Conservation (phyloP, 2,888 invertebrate genomes). For the Eristalis tenax region DNA sequence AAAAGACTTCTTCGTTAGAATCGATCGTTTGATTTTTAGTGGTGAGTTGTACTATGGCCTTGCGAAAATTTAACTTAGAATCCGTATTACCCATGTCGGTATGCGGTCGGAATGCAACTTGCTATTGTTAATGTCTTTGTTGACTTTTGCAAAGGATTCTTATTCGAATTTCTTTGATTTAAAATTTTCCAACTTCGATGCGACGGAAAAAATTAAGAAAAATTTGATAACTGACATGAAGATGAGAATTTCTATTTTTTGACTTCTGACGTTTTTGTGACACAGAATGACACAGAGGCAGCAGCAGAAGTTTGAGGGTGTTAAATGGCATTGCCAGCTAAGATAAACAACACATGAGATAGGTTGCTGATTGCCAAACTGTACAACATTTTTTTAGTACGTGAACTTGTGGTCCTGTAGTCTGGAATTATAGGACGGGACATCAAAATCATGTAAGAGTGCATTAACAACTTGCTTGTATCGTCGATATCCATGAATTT, state of each 20-base stretch:
- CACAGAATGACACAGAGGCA: slow-evolving; percentile 26
- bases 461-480: too few relatives aligned
- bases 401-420: too few relatives aligned
- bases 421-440: too few relatives aligned
- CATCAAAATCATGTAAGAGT: too few relatives aligned
- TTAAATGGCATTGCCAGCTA: background rate
- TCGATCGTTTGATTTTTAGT: slow-evolving; percentile 98
- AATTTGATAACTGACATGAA: slow-evolving; percentile 24
- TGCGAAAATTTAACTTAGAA: slow-evolving; percentile 98
- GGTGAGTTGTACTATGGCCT: slow-evolving; percentile 98
- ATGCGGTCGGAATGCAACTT: background rate
- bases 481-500: too few relatives aligned
- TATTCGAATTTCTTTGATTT: background rate
- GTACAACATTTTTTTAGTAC: too few relatives aligned
- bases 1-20: slow-evolving; percentile 90
- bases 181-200: slow-evolving; percentile 1
- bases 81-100: slow-evolving; percentile 96
- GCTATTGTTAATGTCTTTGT: background rate
- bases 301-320: slow-evolving; percentile 4
- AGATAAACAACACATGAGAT: too few relatives aligned
- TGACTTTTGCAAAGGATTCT: background rate
- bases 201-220: slow-evolving; percentile 30
- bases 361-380: too few relatives aligned
- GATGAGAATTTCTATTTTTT: slow-evolving; percentile 3
- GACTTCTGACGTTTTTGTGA: slow-evolving; percentile 29